phyloP scores from a whole-genome alignment of 1,140 invertebrate genomes.

The Meloidogyne exigua region DNA sequence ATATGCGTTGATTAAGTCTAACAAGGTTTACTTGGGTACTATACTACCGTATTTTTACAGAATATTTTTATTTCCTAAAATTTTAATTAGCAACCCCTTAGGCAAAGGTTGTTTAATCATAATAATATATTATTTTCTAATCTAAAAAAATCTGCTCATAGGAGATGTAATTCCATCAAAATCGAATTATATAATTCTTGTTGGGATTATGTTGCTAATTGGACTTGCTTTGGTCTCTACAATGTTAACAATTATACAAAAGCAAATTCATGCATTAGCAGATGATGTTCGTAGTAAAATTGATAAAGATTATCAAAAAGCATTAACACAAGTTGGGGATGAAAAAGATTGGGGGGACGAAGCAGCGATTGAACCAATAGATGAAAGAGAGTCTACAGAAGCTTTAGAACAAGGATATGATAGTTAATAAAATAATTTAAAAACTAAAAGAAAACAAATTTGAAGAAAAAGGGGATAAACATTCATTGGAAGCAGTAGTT shows the following conservation, averaged over 20 bases:
- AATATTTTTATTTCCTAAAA: too few species aligned
- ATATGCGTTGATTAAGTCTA: too few species aligned
- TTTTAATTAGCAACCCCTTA: too few species aligned
- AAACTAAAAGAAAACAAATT: not conserved
- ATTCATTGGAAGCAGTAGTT: conserved; percentile 39
- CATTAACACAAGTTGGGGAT: conserved; percentile 34
- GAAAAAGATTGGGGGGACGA: conserved; percentile 18
- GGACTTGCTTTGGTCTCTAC: conserved; percentile 53
- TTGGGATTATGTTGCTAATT: conserved; percentile 47
- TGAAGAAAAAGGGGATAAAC: conserved; percentile 22
- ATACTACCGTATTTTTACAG: too few species aligned
- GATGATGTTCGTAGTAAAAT: conserved; percentile 48
- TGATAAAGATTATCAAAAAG: conserved; percentile 50
- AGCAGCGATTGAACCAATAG: conserved; percentile 35
- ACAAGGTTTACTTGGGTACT: too few species aligned
- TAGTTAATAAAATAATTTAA: conserved; percentile 6
- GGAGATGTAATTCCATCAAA: conserved; percentile 51
- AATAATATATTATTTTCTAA: too few species aligned
- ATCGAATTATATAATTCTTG: conserved; percentile 47
- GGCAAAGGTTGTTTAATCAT: too few species aligned
- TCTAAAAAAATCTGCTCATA: not conserved
- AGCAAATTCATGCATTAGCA: conserved; percentile 55
- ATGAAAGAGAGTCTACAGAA: conserved; percentile 15
- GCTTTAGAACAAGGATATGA: conserved; percentile 13
- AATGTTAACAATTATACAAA: conserved; percentile 53